Evolutionary conservation across 1,140 invertebrate species (phyloP).

Genomic region (Bemisia tabaci): DNA sequence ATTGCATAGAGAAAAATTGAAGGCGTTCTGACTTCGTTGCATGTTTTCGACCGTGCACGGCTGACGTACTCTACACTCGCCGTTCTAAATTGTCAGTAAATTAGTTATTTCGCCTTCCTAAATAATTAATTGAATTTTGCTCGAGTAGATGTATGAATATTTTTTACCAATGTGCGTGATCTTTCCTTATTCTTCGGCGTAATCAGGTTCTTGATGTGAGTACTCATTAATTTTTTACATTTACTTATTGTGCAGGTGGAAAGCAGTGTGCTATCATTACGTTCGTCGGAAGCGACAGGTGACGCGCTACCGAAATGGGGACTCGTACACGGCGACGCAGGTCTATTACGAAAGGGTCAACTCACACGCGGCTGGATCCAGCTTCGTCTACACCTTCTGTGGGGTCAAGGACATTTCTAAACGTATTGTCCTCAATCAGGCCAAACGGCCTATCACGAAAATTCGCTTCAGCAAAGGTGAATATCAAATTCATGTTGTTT

Average conservation of each 20-base stretch:
- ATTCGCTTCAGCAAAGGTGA: constrained; percentile 56
- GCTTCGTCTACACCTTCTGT: constrained; percentile 63
- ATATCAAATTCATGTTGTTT: neutral
- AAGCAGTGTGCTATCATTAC: constrained; percentile 76
- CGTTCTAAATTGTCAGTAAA: too few species aligned
- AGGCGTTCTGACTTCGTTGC: too few species aligned
- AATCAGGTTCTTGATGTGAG: too few species aligned
- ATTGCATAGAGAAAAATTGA: too few species aligned
- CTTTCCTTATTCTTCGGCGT: too few species aligned
- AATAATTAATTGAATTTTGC: too few species aligned
- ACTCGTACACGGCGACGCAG: constrained; percentile 65
- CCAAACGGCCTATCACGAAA: constrained; percentile 55
- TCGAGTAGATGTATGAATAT: too few species aligned
- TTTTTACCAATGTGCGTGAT: too few species aligned
- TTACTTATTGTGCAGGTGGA: constrained; percentile 40
- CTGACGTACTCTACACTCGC: too few species aligned
- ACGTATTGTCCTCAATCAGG: constrained; percentile 46
- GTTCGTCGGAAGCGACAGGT: constrained; percentile 59
- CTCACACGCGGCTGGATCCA: constrained; percentile 59
- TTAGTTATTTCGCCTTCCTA: too few species aligned
- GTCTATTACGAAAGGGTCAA: constrained; percentile 77
- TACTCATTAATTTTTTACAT: neutral
- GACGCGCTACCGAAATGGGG: constrained; percentile 65
- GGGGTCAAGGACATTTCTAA: constrained; percentile 69
- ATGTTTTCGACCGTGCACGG: too few species aligned